phyloP scores from a whole-genome alignment of 2,888 invertebrate genomes.

The Caenorhabditis imperialis region DNA sequence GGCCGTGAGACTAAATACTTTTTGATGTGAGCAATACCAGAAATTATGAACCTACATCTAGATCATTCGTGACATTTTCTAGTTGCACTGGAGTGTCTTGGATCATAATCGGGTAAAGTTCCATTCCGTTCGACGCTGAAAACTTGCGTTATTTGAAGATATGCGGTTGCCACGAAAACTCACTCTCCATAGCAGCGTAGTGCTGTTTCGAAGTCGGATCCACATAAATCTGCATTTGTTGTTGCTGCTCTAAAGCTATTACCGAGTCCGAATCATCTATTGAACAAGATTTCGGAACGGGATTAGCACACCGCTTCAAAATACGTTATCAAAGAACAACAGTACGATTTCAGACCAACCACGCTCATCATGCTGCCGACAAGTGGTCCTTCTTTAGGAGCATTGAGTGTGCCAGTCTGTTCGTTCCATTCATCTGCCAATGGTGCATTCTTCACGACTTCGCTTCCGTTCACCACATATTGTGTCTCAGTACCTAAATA shows the following conservation, averaged over 20 bases:
- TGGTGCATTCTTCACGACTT: constrained; percentile 28
- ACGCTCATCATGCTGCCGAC: no score
- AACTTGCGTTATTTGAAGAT: neutral
- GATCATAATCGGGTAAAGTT: constrained; percentile 45
- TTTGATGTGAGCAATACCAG: no score
- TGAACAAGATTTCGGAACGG: no score
- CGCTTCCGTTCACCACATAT: constrained; percentile 26
- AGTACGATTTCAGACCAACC: no score
- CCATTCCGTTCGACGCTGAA: constrained; percentile 43
- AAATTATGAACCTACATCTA: no score
- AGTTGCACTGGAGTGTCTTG: constrained; percentile 33
- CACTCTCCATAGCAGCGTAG: constrained; percentile 66
- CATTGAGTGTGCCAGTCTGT: constrained; percentile 10
- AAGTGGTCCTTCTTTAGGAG: neutral
- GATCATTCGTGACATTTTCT: no score
- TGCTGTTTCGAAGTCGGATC: constrained; percentile 71
- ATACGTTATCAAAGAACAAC: neutral
- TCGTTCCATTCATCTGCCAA: constrained; percentile 37
- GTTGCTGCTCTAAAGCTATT: constrained; percentile 38
- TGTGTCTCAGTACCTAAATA: constrained; percentile 37
- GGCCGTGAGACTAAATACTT: no score
- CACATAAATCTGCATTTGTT: constrained; percentile 64
- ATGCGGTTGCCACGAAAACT: constrained; percentile 20
- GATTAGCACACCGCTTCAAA: no score
- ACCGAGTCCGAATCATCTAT: no score